Percentiles rank a stretch among this genome's conserved stretches.
phyloP scores from a whole-genome alignment of 2,888 invertebrate species.

The Stomorhina lunata region DNA sequence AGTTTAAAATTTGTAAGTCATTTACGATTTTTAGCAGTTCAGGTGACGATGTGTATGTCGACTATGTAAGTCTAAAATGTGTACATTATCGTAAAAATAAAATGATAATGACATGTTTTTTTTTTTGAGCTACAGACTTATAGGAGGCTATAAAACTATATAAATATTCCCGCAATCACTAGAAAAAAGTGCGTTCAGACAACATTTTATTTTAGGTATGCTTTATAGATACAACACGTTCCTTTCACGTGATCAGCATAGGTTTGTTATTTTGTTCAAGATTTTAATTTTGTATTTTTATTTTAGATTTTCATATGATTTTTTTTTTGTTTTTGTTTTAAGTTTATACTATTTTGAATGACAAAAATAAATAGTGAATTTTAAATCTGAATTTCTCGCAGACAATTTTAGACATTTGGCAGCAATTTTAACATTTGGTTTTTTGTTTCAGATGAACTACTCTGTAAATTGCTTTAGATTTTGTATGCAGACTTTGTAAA shows the following conservation, averaged over 20 bases:
- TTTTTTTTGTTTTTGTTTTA: slow-evolving; percentile 17
- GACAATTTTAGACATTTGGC: background rate
- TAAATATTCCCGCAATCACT: background rate
- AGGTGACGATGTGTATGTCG: too few species aligned
- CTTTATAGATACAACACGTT: slow-evolving; percentile 36
- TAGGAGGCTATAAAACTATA: slow-evolving; percentile 7
- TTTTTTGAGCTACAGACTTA: slow-evolving; percentile 15
- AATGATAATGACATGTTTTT: slow-evolving; percentile 12
- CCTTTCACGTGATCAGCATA: slow-evolving; percentile 62
- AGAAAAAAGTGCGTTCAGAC: too few species aligned
- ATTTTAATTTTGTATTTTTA: slow-evolving; percentile 25
- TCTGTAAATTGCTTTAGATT: background rate
- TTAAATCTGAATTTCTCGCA: slow-evolving; percentile 14
- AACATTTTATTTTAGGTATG: slow-evolving; percentile 31
- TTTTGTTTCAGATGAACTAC: too few species aligned
- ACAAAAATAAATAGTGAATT: slow-evolving; percentile 44
- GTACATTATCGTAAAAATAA: slow-evolving; percentile 3
- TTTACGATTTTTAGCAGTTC: too few species aligned
- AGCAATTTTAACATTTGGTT: background rate
- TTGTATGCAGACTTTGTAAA: background rate
- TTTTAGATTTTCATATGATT: slow-evolving; percentile 13
- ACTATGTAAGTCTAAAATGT: background rate
- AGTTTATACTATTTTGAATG: slow-evolving; percentile 32
- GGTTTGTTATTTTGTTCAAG: slow-evolving; percentile 24
- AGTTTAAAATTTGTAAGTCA: too few species aligned